Evolutionary conservation across 2,888 invertebrate species (phyloP).

Genomic region (Rapana venosa): DNA sequence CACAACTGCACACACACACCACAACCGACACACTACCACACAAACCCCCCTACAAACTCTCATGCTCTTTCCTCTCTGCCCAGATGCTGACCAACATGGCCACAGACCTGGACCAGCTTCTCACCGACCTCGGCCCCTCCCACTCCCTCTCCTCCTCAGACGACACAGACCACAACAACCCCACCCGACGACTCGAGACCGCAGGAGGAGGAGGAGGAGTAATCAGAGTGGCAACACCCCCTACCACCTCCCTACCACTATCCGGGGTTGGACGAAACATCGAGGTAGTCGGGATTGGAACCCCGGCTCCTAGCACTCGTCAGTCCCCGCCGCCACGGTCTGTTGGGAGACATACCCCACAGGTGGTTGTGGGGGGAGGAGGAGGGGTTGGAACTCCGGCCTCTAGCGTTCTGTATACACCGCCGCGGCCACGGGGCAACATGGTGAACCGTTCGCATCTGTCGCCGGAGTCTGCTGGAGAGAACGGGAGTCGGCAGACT

Average conservation of each 20-base stretch:
- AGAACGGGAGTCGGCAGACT: background rate
- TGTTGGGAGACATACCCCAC: background rate
- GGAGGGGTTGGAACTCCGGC: background rate
- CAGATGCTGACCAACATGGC: constrained; percentile 54
- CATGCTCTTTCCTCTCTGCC: background rate
- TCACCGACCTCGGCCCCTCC: constrained; percentile 43
- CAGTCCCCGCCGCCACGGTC: background rate
- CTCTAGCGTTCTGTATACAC: background rate
- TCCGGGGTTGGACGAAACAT: no score
- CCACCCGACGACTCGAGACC: no score
- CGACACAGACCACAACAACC: background rate
- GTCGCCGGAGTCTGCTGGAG: background rate
- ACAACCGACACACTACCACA: no score
- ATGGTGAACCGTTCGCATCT: background rate
- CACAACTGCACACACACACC: no score
- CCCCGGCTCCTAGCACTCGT: background rate
- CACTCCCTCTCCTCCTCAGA: constrained; percentile 14
- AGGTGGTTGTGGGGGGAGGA: background rate
- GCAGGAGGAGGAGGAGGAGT: background rate
- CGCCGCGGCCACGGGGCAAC: background rate
- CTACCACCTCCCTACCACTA: background rate
- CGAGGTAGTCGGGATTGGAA: background rate
- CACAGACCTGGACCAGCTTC: constrained; percentile 48
- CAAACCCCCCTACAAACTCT: background rate
- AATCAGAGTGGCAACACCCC: background rate